Evolutionary conservation across 2,113 vertebrate genomes (phyloP).

Genomic region (Crotalus viridis): DNA sequence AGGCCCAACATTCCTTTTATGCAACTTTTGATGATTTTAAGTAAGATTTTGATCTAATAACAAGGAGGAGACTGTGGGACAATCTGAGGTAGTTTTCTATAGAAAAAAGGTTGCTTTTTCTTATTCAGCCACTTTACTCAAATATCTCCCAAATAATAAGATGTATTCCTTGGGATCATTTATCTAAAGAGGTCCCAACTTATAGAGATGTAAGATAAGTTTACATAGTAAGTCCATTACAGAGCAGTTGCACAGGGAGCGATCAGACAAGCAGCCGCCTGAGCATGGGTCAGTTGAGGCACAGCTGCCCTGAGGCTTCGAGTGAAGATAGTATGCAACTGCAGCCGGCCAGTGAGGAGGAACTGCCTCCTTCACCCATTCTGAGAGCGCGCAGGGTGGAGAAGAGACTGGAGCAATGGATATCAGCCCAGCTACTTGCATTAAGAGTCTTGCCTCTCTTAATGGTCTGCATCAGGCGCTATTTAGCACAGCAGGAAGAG

Average conservation of each 20-base stretch:
- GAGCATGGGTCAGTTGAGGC: neutral
- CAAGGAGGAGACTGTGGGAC: neutral
- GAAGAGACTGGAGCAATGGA: neutral
- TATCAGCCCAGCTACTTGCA: neutral
- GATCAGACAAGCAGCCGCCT: neutral
- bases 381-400: neutral
- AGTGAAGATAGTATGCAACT: neutral
- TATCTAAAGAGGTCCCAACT: neutral
- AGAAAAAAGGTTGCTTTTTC: neutral
- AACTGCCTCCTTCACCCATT: neutral
- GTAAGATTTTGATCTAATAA: neutral
- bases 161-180: neutral
- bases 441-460: neutral
- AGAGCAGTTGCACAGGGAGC: neutral
- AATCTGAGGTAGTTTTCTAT: neutral
- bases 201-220: neutral
- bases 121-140: neutral
- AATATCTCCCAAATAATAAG: neutral
- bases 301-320: neutral
- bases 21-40: neutral
- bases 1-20: neutral
- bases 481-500: neutral
- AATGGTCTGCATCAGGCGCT: neutral
- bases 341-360: neutral
- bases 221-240: neutral